Conservation (phyloP, 2,797 vertebrate genomes). For the Oceanodroma leucorhoa region DNA sequence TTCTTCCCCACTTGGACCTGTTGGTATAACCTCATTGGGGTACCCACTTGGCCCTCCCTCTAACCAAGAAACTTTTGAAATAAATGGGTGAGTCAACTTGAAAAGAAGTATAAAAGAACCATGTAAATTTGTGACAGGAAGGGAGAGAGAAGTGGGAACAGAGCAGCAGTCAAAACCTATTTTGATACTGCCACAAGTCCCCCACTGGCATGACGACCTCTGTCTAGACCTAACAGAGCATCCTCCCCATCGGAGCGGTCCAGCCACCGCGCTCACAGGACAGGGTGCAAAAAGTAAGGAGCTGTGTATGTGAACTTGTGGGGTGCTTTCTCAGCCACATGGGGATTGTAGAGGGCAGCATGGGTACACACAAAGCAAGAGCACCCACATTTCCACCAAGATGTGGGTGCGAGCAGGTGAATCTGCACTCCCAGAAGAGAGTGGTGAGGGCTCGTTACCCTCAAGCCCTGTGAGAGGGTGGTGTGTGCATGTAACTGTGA, state of each 20-base stretch:
- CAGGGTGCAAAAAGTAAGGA: not conserved
- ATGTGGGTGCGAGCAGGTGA: not conserved
- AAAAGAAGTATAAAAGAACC: not conserved
- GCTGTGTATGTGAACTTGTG: not conserved
- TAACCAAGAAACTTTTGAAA: not conserved
- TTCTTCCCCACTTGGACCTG: not conserved
- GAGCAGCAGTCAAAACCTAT: not conserved
- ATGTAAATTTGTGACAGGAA: not conserved
- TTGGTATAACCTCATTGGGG: not conserved
- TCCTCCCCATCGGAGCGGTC: rapidly evolving
- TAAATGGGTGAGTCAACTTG: not conserved
- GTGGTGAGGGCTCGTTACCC: not conserved
- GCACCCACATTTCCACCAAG: not conserved
- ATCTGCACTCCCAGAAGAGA: not conserved
- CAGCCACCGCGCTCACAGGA: rapidly evolving
- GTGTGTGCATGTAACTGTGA: not conserved
- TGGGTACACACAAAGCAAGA: not conserved
- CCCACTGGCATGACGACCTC: not conserved
- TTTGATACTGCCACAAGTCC: not conserved
- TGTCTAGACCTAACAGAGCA: not conserved
- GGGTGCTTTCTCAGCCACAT: not conserved
- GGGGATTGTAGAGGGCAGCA: not conserved
- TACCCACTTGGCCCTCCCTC: not conserved
- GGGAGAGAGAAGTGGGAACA: not conserved
- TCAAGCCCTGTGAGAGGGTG: rapidly evolving